Base-by-base conservation (phyloP, 2,888 invertebrate species). In the Drosophila mimetica region DNA sequence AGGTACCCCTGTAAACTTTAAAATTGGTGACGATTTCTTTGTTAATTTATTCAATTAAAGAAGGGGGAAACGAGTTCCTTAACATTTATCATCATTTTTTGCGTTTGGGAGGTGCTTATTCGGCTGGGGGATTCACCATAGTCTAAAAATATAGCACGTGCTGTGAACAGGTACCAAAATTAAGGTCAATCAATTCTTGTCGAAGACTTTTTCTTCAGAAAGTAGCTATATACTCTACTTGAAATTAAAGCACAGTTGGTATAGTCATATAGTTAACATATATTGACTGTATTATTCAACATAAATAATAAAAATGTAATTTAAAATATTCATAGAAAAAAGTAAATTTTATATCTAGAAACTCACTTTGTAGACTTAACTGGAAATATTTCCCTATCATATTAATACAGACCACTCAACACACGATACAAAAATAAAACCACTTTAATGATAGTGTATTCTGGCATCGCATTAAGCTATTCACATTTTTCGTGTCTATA, bases 1-100 rank as follows among this genome's bases (percentile, higher is more conserved):
- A 30, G 28, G 44, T n/a, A 9, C 3, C 4, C 30, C 60, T 44
- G 36, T 44, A 7, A 20, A 1, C n/a, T 22, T 16, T 20, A 28
- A 34, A 25, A 13, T 47, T 41, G 20, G 61, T 63, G 61, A 63
- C 61, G 48, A 9, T 61, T 42, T 48, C 7, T 36, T 18, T 7
- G 20, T 22, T 63, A 60, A 47, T 61, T 41, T 32, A 47, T 60
- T 39, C 39, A 32, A 16, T 11, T 5, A 34, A 47, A 32, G 20
- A 36, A 7, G 22, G 16, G 14, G 8, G n/a, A 32, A 61, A 61
- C 61, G 14, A 61, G 61, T 61, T 61, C 14, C 34, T 41, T 18
- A 32, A 4, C 61, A 61, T 47, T 39, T 47, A 61, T 61, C 47
- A 61, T 47, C n/a, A 5, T 34, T 55, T 39, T 54, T 54, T 20